Percentiles rank a stretch among this genome's conserved stretches.
phyloP scores from a whole-genome alignment of 2,888 invertebrate species.

The Adela reaumurella region DNA sequence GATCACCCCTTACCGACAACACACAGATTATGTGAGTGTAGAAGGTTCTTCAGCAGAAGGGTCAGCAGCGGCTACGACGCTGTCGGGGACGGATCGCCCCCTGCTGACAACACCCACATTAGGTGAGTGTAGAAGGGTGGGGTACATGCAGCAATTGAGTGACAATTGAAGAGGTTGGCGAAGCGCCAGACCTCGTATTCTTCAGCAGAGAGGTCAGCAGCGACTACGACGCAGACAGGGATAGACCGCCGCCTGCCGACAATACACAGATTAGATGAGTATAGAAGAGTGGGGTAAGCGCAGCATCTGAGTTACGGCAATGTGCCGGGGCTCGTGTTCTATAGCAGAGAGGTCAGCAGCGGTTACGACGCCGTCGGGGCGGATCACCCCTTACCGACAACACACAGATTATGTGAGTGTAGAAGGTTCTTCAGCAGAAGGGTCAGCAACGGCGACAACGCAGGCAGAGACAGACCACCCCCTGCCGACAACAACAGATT shows the following conservation, averaged over 20 bases:
- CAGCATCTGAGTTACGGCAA: slow-evolving; percentile 45
- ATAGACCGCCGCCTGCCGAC: slow-evolving; percentile 8
- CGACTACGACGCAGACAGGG: slow-evolving; percentile 62
- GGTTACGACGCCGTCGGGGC: slow-evolving; percentile 62
- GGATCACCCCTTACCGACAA: neutral
- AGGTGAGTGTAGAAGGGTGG: slow-evolving; percentile 37
- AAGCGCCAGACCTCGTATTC: slow-evolving; percentile 55
- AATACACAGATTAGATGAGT: slow-evolving; percentile 17
- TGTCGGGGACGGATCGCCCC: too few relatives aligned
- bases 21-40: too few relatives aligned
- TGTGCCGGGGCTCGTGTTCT: slow-evolving; percentile 57
- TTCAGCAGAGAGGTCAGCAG: slow-evolving; percentile 80
- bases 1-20: neutral
- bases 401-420: too few relatives aligned
- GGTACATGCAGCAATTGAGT: slow-evolving; percentile 43
- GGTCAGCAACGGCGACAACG: too few relatives aligned
- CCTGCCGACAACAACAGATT: too few relatives aligned
- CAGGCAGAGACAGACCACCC: too few relatives aligned
- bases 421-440: too few relatives aligned
- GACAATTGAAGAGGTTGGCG: slow-evolving; percentile 38
- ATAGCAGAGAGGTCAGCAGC: slow-evolving; percentile 76
- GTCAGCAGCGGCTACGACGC: too few relatives aligned
- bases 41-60: too few relatives aligned
- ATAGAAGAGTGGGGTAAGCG: slow-evolving; percentile 39
- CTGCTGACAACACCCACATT: too few relatives aligned